Base-by-base conservation (phyloP, 1,140 invertebrate species). In the Heliconius nattereri region DNA sequence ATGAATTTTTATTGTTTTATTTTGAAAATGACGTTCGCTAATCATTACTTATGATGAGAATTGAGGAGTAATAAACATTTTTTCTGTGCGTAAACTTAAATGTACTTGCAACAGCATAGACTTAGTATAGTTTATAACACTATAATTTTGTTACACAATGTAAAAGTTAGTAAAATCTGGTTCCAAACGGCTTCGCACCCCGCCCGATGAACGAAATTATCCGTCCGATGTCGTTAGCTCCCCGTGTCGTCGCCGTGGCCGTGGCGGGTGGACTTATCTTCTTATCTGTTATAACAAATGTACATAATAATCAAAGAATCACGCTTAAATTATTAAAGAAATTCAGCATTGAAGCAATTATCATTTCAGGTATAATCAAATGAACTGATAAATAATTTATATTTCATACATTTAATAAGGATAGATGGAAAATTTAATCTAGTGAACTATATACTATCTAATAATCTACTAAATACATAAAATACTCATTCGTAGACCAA, bases 201-300 rank as follows among this genome's bases (percentile, higher is more conserved):
- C 82, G 80, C 85, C 85, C 83, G 78, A 85, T 90, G 87, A 92
- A 90, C 90, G 90, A 90, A 92, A 83, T 89, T 89, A 92, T 92
- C 91, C 92, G 92, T 94, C 91, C 92, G 91, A 90, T 83, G 86
- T 87, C 85, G 86, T 87, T 86, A 91, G 86, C 85, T 87, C 91
- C 89, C 90, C 84, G 85, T 82, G 85, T 86, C 85, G 85, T 83
- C 79, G 83, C 81, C 80, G 49, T 78, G 82, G 74, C 79, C 81
- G 70, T 83, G 74, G 78, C 29, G 76, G 73, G 86, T 89, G 85
- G 86, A 90, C 86, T 87, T 84, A 85, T 80, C 86, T 89, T 70
- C 78, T 32, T 75, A 73, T 40, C 7, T 19, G 32, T 72, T 35
- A 20, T 32, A 71, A 2, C 0, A 29, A 13, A 71, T 72, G 35